A percentile compares a stretch with the other conserved stretches of the same genome.
phyloP scores from a whole-genome alignment of 2,113 vertebrate genomes.

The Melanerpes aurifrons region DNA sequence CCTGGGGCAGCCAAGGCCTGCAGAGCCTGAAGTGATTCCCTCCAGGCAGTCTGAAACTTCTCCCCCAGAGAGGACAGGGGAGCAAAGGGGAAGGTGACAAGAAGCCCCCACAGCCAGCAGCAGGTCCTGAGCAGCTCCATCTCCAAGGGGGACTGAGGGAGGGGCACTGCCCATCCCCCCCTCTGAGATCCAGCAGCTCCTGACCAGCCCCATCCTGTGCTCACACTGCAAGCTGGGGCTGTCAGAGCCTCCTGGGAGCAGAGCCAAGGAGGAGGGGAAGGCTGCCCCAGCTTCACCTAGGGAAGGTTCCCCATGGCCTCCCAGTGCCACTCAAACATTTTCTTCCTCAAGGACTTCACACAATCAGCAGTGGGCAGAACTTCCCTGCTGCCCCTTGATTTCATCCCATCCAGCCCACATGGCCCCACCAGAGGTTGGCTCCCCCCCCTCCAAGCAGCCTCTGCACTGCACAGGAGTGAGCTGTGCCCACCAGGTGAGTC shows the following conservation, averaged over 20 bases:
- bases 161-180: neutral
- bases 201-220: neutral
- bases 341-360: neutral
- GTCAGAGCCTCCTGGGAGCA: neutral
- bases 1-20: neutral
- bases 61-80: neutral
- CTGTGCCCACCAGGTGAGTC: accelerated
- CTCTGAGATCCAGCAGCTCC: neutral
- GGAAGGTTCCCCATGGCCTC: neutral
- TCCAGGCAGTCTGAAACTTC: neutral
- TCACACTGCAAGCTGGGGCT: neutral
- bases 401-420: neutral
- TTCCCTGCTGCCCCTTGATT: neutral
- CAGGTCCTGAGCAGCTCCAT: neutral
- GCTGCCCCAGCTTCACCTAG: neutral
- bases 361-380: accelerated
- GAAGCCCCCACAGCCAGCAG: neutral
- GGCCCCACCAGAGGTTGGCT: no score
- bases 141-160: neutral
- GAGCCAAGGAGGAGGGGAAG: neutral
- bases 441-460: neutral
- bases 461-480: neutral
- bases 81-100: neutral
- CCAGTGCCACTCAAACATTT: neutral
- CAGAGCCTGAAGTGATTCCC: neutral